Base-by-base conservation (phyloP, 2,888 invertebrate genomes). In the Autographa pulchrina region DNA sequence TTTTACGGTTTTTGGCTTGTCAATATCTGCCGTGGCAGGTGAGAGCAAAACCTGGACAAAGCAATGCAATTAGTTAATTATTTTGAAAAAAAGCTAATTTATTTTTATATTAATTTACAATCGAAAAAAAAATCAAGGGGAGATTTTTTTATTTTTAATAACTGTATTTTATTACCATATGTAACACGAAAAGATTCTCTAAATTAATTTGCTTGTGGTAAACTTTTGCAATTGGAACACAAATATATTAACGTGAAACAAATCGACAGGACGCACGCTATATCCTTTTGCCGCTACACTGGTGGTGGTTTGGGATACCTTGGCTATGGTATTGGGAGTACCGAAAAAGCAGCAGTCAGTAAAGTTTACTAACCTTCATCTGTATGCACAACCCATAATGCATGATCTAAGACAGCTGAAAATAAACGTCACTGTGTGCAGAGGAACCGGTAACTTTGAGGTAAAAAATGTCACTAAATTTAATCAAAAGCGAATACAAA, bases 211-310 rank as follows among this genome's bases (percentile, higher is more conserved):
- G 25, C 25, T 25, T 25, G 25, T 25, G 25, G 25, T 25, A 25
- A 25, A 25, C 25, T 25, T 25, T 1, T 25, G 25, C 25, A 25
- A 38, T 38, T 9, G 2, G 11, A 38, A 8, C 7, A 1, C 11
- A 54, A 35, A 54, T 2, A 2, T 61, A 20, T 2, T 13, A 8
- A 20, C 8, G 54, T 56, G 11, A 48, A 11, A 20, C 20, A 9
- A 1, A 25, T 32, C 72, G 82, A 5, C 75, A 95, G 97, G 97
- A 0, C 95, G 97, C 68, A 97, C 96, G 64, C 87, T 97, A 6
- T 96, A 97, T 74, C 98, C 98, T 4, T 98, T 98, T 11, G 97
- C 98, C 0, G 97, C 97, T 38, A 97, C 97, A 81, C 91, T 98
- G 78, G 90, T 94, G 31, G 90, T 97, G 11, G 97, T 96, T 0